A percentile compares a stretch with the other conserved stretches of the same genome.
Evolutionary conservation across 2,888 invertebrate species (phyloP).

Genomic region (Hofmannophila pseudospretella): DNA sequence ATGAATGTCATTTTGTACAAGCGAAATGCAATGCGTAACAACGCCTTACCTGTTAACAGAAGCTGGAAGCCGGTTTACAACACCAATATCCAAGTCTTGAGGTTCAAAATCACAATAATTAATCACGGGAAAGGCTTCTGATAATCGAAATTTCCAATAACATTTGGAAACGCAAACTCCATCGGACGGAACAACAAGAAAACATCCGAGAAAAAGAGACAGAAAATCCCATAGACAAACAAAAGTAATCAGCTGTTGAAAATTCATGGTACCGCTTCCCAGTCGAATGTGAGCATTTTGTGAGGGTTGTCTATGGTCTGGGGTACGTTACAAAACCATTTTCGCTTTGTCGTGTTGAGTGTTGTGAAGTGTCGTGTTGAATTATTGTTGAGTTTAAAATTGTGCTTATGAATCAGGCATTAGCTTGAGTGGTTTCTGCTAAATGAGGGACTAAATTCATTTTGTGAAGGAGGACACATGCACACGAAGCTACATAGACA

Average conservation of each 20-base stretch:
- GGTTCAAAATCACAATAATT: slow-evolving; percentile 34
- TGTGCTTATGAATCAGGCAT: no score
- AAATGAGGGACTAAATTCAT: no score
- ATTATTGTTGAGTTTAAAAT: no score
- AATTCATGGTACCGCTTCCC: slow-evolving; percentile 5
- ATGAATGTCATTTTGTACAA: slow-evolving; percentile 46
- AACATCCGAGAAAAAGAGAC: slow-evolving; percentile 41
- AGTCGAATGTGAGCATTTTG: no score
- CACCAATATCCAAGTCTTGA: slow-evolving; percentile 43
- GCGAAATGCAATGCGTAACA: slow-evolving; percentile 57
- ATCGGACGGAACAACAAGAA: slow-evolving; percentile 56
- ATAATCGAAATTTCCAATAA: slow-evolving; percentile 47
- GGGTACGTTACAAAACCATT: no score
- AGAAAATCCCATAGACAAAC: slow-evolving; percentile 28
- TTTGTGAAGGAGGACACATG: no score
- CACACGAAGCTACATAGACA: no score
- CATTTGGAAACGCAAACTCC: slow-evolving; percentile 49
- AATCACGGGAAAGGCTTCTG: slow-evolving; percentile 42
- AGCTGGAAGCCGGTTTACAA: slow-evolving; percentile 21
- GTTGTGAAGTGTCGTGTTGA: no score
- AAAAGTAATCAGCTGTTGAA: slow-evolving; percentile 53
- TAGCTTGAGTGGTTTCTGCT: no score
- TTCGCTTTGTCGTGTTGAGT: no score
- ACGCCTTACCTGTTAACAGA: slow-evolving; percentile 47
- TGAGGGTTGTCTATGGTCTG: no score